Evolutionary conservation across 1,140 invertebrate species (phyloP).

Genomic region (Temnothorax longispinosus): DNA sequence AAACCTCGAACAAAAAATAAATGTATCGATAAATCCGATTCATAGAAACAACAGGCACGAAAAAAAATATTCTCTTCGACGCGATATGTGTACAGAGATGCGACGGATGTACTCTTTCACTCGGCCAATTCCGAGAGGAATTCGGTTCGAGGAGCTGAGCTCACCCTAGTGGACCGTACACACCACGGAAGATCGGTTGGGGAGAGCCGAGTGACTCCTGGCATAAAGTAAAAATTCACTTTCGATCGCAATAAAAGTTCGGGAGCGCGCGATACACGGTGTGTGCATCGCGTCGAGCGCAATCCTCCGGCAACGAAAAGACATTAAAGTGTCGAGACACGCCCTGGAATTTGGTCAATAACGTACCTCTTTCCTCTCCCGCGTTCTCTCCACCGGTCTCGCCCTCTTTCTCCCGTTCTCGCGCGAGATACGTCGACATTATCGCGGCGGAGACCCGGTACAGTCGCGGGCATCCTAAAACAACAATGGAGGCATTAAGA

Average conservation of each 20-base stretch:
- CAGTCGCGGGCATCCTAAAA: slow-evolving; percentile 84
- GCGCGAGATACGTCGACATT: slow-evolving; percentile 78
- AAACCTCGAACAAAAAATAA: neutral
- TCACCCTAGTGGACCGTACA: slow-evolving; percentile 17
- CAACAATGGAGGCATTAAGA: slow-evolving; percentile 86
- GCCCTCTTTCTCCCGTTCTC: slow-evolving; percentile 33
- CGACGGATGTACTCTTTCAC: neutral
- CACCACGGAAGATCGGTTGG: slow-evolving; percentile 5
- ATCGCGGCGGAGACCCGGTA: slow-evolving; percentile 81
- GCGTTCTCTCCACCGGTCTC: neutral
- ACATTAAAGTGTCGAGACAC: slow-evolving; percentile 58
- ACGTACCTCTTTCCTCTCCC: slow-evolving; percentile 51
- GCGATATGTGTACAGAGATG: slow-evolving; percentile 12
- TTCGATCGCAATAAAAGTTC: slow-evolving; percentile 62
- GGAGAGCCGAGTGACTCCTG: slow-evolving; percentile 36
- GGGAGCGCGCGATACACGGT: slow-evolving; percentile 29
- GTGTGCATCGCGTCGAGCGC: slow-evolving; percentile 21
- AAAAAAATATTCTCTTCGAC: neutral
- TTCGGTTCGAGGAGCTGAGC: slow-evolving; percentile 22
- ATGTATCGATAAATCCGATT: neutral
- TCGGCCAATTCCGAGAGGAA: slow-evolving; percentile 44
- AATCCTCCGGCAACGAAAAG: slow-evolving; percentile 46
- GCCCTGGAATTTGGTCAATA: slow-evolving; percentile 71
- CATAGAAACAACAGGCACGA: neutral
- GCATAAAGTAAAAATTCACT: slow-evolving; percentile 67